Evolutionary conservation across 2,797 vertebrate species (phyloP).

Genomic region (Threskiornis aethiopicus): DNA sequence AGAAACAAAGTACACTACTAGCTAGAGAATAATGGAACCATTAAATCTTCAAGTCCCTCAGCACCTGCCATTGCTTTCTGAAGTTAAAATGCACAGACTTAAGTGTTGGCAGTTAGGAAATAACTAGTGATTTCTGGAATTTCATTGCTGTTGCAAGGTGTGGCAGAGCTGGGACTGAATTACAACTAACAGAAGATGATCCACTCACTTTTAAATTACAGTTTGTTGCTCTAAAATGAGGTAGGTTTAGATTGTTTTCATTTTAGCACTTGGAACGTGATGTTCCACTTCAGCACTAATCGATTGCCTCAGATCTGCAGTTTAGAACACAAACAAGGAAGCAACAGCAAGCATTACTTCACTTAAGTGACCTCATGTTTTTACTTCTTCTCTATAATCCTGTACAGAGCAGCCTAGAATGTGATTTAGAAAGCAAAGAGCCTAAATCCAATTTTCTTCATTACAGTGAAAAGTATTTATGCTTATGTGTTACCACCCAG

Average conservation of each 20-base stretch:
- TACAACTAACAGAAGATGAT: neutral
- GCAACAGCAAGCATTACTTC: neutral
- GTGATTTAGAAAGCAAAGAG: neutral
- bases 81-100: neutral
- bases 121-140: neutral
- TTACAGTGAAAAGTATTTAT: neutral
- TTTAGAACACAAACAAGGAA: neutral
- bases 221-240: neutral
- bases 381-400: neutral
- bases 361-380: neutral
- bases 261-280: neutral
- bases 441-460: neutral
- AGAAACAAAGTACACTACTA: neutral
- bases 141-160: neutral
- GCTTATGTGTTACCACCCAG: neutral
- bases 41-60: neutral
- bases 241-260: neutral
- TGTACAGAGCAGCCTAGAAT: neutral
- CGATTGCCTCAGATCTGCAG: neutral
- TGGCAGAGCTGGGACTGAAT: neutral
- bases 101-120: neutral
- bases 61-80: neutral
- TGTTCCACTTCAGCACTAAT: neutral
- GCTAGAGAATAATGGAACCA: neutral
- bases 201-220: neutral